Conservation (phyloP, 2,113 vertebrate species). For the Stegastes partitus region DNA sequence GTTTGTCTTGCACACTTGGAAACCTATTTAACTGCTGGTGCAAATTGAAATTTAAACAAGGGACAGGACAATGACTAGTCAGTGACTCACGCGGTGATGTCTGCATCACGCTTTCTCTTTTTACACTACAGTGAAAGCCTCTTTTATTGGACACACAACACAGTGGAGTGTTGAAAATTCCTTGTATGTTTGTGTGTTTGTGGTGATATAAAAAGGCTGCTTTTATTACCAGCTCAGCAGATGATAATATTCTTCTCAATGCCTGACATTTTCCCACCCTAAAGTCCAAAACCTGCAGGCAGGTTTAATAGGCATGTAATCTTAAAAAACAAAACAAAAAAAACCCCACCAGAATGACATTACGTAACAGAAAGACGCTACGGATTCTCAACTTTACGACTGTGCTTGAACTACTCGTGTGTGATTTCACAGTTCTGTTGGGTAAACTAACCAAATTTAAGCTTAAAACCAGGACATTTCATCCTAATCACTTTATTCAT, state of each 20-base stretch:
- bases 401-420: too few species aligned
- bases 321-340: too few species aligned
- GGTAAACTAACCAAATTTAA: too few species aligned
- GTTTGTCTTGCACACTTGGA: conserved; percentile 42
- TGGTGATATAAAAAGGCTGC: conserved; percentile 1
- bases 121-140: conserved; percentile 9
- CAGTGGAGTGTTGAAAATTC: background rate
- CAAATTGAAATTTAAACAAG: conserved; percentile 55
- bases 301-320: too few species aligned
- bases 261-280: background rate
- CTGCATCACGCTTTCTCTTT: background rate
- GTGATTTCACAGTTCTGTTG: too few species aligned
- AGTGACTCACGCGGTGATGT: conserved; percentile 42
- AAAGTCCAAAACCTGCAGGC: too few species aligned
- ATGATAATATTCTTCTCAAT: conserved; percentile 1
- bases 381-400: too few species aligned
- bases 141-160: conserved; percentile 20
- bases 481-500: too few species aligned
- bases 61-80: conserved; percentile 36
- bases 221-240: background rate
- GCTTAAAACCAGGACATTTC: too few species aligned
- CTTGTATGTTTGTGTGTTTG: conserved; percentile 30
- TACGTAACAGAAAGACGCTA: too few species aligned
- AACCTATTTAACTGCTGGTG: conserved; percentile 34
- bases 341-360: too few species aligned